These are phyloP conservation scores for Oryzaephilus surinamensis DNA, from an alignment of 1,140 invertebrate species.

Conservation along the genomic window DNA sequence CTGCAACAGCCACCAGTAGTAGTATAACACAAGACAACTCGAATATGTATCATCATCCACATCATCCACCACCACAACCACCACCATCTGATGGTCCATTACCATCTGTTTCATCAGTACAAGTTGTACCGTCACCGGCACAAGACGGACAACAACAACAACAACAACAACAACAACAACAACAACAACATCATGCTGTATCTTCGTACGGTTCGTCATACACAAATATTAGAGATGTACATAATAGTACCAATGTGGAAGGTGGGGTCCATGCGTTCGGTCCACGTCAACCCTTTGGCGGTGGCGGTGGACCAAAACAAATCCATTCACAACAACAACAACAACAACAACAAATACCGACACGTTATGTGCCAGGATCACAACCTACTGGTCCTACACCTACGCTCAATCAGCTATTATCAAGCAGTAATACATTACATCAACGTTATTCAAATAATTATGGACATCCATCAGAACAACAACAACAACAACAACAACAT, in stretches of 20 bases:
- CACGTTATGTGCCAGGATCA: slow-evolving; percentile 51
- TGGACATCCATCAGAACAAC: slow-evolving; percentile 24
- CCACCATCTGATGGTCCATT: slow-evolving; percentile 7
- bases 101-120: too few relatives aligned
- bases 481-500: too few relatives aligned
- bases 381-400: slow-evolving; percentile 80
- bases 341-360: too few relatives aligned
- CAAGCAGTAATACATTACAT: slow-evolving; percentile 30
- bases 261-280: slow-evolving; percentile 30
- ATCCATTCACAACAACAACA: slow-evolving; percentile 22
- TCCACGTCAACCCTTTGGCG: slow-evolving; percentile 30
- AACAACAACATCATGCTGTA: too few relatives aligned
- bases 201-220: slow-evolving; percentile 30
- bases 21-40: too few relatives aligned
- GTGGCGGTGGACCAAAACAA: slow-evolving; percentile 26
- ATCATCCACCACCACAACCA: too few relatives aligned
- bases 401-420: slow-evolving; percentile 71
- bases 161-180: too few relatives aligned
- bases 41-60: too few relatives aligned
- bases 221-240: slow-evolving; percentile 25
- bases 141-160: too few relatives aligned
- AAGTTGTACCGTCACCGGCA: too few relatives aligned
- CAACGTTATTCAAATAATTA: slow-evolving; percentile 33
- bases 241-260: slow-evolving; percentile 20
- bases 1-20: not conserved